Evolutionary conservation across 2,797 vertebrate genomes (phyloP), one percentile per base, ranked within the genome.

Genomic region (Sarcoramphus papa): DNA sequence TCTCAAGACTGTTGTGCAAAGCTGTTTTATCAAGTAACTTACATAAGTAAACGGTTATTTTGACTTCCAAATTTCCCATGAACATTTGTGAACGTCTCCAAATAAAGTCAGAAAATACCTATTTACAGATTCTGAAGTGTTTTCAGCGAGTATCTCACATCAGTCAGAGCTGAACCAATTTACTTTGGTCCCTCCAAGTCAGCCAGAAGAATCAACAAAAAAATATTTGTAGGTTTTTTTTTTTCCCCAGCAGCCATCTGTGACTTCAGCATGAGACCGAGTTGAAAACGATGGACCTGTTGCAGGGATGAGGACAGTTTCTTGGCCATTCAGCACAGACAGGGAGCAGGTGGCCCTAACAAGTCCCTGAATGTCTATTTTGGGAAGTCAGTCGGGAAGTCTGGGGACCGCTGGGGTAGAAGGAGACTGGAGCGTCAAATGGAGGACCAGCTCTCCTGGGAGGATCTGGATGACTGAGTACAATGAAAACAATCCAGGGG

Each of bases 281-380:
- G 37, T 35, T 3, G 2, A 48, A 70, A 72, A 4, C 0, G 0
- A 47, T 0, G 3, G 50, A n/a, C 19, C 33, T 24, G 11, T 6
- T 23, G 43, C 37, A 80, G 50, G 45, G 22, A 72, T 9, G 31
- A 48, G n/a, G 28, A 30, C 15, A 47, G 24, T 3, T 84, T 74
- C 24, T 37, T 25, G 33, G 48, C 21, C 48, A 37, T 12, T 12
- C 48, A 50, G 24, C 75, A 40, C 1, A 14, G 31, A 2, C 28
- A 51, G n/a, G 2, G 50, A 63, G 45, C 28, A 53, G 10, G 23
- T 6, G 11, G 31, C n/a, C 23, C 30, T 28, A 35, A n/a, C 6
- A 45, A 56, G 24, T 19, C n/a, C 37, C 33, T 54, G 24, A 25
- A 19, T 6, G 2, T 27, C 21, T 40, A 0, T 18, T 45, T 69